Conservation (phyloP, 92 coral and sea anemone genomes). For the Epizoanthus scotinus region DNA sequence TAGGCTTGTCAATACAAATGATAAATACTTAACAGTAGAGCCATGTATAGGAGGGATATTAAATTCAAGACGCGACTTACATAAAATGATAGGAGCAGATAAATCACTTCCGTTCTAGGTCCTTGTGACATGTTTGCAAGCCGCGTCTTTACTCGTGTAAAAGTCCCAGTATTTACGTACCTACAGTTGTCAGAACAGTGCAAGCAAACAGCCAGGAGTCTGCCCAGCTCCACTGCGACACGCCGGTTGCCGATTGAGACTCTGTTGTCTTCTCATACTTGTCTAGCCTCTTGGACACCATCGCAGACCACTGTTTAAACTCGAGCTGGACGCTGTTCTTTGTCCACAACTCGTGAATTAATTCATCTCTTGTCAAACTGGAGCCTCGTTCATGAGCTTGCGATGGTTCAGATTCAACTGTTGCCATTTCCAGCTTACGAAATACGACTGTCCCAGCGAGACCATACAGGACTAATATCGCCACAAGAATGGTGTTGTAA, state of each 20-base stretch:
- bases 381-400: neutral
- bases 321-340: conserved; percentile 21
- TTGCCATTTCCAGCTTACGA: conserved; percentile 62
- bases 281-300: conserved; percentile 55
- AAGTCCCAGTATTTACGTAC: conserved; percentile 25
- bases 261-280: conserved; percentile 39
- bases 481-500: conserved; percentile 59
- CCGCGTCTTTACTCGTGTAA: too few species aligned
- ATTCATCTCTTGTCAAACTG: conserved; percentile 36
- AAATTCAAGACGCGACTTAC: too few species aligned
- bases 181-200: conserved; percentile 74
- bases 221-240: conserved; percentile 61
- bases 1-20: too few species aligned
- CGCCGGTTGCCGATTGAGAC: conserved; percentile 6
- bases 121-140: too few species aligned
- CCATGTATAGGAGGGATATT: too few species aligned
- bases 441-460: conserved; percentile 64
- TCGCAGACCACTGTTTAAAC: conserved; percentile 60
- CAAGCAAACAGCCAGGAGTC: conserved; percentile 85
- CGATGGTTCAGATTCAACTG: conserved; percentile 22
- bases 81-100: too few species aligned
- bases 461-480: conserved; percentile 55
- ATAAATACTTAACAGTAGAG: too few species aligned
- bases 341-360: conserved; percentile 58
- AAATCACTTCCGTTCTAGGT: too few species aligned